Base-by-base conservation (phyloP, 1,140 invertebrate species). In the Drosophila arawakana region DNA sequence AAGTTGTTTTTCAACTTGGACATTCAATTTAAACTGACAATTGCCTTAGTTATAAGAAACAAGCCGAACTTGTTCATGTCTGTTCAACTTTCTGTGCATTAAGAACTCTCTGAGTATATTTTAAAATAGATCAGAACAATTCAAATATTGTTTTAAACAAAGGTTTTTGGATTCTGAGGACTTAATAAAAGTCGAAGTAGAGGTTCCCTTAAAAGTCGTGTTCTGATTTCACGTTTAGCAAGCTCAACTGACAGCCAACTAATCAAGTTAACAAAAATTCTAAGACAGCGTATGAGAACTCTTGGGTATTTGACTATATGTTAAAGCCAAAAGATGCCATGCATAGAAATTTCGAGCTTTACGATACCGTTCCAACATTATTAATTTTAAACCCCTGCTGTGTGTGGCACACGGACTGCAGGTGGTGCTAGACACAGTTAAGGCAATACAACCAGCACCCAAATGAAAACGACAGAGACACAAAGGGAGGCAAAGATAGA, bases 341-440 rank as follows among this genome's bases (percentile, higher is more conserved):
- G 62, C 69, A 68, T 55, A 72, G 61, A 80, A 61, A 84, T 73
- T 58, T 76, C 62, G 57, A 55, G 47, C 47, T 73, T 62, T 60
- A 57, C 30, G 47, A 59, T 73, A 73, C 58, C 34, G 78, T 75
- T 81, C 25, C 76, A 47, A 69, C 84, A 63, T 90, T 89, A 90
- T 89, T 89, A 89, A 89, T 84, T 89, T 89, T 79, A 89, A 90
- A 73, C 81, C 78, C 84, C 84, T 66, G 84, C 84, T 89, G 84
- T 69, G 81, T 65, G 68, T 47, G 60, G 76, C 74, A 43, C 76
- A 37, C 59, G 46, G 47, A 72, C 82, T 83, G 83, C 82, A 86
- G 82, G 82, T 86, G 83, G 83, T 73, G 35, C 43, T 37, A 39
- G 15, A 15, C 35, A 43, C 21, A 50, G 41, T 13, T 35, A 34